These are phyloP conservation scores for Eupeodes corollae DNA, from an alignment of 1,140 invertebrate genomes.

Conservation along the genomic window DNA sequence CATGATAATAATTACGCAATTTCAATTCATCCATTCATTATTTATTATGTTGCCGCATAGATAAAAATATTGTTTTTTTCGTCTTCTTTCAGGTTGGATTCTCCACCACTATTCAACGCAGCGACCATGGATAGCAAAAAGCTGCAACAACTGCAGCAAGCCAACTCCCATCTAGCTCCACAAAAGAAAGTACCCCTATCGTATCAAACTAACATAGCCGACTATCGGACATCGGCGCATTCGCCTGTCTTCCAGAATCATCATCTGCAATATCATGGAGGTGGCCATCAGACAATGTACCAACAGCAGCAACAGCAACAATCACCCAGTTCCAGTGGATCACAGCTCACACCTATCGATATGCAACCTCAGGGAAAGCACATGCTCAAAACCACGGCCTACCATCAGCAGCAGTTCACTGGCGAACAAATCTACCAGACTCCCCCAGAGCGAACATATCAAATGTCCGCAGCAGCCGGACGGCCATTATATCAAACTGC, in stretches of 20 bases:
- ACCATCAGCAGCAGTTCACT: conserved; percentile 27
- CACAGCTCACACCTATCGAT: conserved; percentile 28
- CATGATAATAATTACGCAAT: too few relatives aligned
- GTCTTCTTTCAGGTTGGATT: conserved; percentile 52
- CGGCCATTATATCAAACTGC: conserved; percentile 38
- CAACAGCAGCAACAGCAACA: conserved; percentile 30
- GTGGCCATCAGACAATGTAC: conserved; percentile 7
- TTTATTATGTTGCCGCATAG: too few relatives aligned
- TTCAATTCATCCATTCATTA: too few relatives aligned
- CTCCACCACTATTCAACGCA: conserved; percentile 48
- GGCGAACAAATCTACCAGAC: conserved; percentile 31
- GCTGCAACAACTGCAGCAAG: conserved; percentile 38
- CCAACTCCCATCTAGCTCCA: conserved; percentile 23
- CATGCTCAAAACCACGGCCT: conserved; percentile 25
- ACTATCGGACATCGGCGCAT: conserved; percentile 29
- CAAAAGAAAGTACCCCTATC: conserved; percentile 38
- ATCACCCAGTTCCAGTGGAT: conserved; percentile 19
- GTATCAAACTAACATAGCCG: conserved; percentile 28
- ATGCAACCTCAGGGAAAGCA: conserved; percentile 32
- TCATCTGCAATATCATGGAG: conserved; percentile 12
- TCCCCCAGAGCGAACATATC: conserved; percentile 30
- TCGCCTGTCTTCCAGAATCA: conserved; percentile 18
- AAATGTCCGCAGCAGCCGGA: conserved; percentile 38
- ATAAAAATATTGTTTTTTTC: not conserved
- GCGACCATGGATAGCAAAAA: conserved; percentile 59